A percentile compares a stretch with the other conserved stretches of the same genome.
Evolutionary conservation across 1,140 invertebrate genomes (phyloP).

Genomic region (Solenopsis fugax): DNA sequence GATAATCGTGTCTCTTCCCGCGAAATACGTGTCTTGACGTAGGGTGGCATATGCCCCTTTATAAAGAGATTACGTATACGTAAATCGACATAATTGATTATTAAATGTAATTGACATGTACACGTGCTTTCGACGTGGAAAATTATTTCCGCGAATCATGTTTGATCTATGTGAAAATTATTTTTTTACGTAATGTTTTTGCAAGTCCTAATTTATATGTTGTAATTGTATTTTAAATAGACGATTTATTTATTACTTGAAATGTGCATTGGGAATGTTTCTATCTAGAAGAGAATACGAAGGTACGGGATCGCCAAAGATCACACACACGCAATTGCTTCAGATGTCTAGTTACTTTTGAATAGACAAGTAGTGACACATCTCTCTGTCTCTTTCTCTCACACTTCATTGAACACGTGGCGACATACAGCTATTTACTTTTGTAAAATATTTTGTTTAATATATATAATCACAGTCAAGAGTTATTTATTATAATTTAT

Average conservation of each 20-base stretch:
- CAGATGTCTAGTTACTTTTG: constrained; percentile 78
- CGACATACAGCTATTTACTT: constrained; percentile 81
- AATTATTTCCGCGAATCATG: constrained; percentile 38
- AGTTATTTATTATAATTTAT: constrained; percentile 86
- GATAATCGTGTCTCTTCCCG: constrained; percentile 71
- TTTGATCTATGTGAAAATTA: constrained; percentile 30
- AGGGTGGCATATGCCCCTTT: constrained; percentile 9
- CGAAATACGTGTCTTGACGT: constrained; percentile 29
- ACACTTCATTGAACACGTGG: constrained; percentile 72
- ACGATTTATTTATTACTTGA: constrained; percentile 19
- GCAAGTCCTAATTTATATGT: constrained; percentile 20
- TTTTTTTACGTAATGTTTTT: constrained; percentile 45
- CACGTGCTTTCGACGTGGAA: background rate
- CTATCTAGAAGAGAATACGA: constrained; percentile 48
- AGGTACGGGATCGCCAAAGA: constrained; percentile 70
- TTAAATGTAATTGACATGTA: background rate
- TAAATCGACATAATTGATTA: constrained; percentile 42
- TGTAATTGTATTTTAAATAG: constrained; percentile 31
- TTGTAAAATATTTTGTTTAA: constrained; percentile 85
- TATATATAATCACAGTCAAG: constrained; percentile 79
- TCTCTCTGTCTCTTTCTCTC: constrained; percentile 65
- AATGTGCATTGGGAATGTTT: constrained; percentile 16
- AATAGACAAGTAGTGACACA: constrained; percentile 72
- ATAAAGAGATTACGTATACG: constrained; percentile 9
- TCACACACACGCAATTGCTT: constrained; percentile 61